phyloP scores from a whole-genome alignment of 2,113 vertebrate genomes.

The Cichladusa arquata region DNA sequence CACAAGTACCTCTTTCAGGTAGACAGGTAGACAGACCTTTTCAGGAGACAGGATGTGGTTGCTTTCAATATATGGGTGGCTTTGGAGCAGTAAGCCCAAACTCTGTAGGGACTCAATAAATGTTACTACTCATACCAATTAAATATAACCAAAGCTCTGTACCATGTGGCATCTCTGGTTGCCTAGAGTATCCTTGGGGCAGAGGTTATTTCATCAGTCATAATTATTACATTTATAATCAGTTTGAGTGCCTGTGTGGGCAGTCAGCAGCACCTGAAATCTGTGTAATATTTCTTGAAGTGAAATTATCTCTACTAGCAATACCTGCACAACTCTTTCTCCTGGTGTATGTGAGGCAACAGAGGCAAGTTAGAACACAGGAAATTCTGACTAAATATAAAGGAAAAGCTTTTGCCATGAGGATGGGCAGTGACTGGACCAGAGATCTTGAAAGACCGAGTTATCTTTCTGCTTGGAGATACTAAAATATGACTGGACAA shows the following conservation, averaged over 20 bases:
- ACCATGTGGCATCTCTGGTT: background rate
- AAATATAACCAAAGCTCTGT: background rate
- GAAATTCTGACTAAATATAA: background rate
- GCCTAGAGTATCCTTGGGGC: background rate
- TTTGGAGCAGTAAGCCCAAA: background rate
- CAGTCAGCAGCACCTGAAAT: background rate
- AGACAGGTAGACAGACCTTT: too few relatives aligned
- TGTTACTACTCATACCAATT: background rate
- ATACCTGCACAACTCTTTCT: background rate
- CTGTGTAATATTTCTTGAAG: background rate
- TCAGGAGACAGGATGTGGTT: background rate
- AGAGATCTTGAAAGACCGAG: background rate
- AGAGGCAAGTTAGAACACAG: background rate
- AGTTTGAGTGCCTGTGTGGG: background rate
- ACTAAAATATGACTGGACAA: background rate
- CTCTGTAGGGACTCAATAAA: background rate
- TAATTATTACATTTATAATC: background rate
- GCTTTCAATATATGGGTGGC: background rate
- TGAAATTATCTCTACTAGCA: background rate
- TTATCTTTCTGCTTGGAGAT: background rate
- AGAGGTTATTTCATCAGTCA: background rate
- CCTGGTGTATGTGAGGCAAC: background rate
- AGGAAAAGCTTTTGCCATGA: background rate
- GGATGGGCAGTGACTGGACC: background rate
- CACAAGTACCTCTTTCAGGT: background rate